Evolutionary conservation across 2,113 vertebrate species (phyloP).

Genomic region (Sinocyclocheilus grahami): DNA sequence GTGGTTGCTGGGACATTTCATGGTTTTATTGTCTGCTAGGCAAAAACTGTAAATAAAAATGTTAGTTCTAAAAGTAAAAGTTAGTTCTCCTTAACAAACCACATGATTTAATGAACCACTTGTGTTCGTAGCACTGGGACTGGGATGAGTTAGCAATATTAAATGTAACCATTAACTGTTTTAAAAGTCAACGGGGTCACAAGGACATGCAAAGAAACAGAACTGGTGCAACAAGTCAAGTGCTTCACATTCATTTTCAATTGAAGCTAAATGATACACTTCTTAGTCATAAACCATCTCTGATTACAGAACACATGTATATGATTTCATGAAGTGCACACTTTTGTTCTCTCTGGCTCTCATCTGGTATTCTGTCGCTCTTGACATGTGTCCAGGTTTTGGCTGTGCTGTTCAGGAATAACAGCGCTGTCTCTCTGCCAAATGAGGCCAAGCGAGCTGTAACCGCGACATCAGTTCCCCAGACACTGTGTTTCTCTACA

Average conservation of each 20-base stretch:
- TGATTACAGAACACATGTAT: constrained; percentile 33
- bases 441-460: constrained; percentile 35
- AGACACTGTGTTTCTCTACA: constrained; percentile 22
- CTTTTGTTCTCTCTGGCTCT: constrained; percentile 37
- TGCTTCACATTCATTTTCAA: constrained; percentile 32
- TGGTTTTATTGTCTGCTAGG: not conserved
- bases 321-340: constrained; percentile 28
- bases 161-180: not conserved
- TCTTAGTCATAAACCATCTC: constrained; percentile 10
- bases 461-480: constrained; percentile 48
- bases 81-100: not conserved
- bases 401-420: constrained; percentile 7
- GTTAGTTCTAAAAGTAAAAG: not conserved
- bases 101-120: not conserved
- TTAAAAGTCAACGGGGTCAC: constrained; percentile 31
- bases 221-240: not conserved
- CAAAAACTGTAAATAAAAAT: not conserved
- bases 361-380: constrained; percentile 37
- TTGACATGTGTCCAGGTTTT: constrained; percentile 27
- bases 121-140: not conserved
- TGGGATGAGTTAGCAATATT: not conserved
- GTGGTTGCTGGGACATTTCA: not conserved
- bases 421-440: constrained; percentile 30
- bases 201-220: constrained; percentile 32
- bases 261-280: constrained; percentile 30